These are phyloP conservation scores for Parasteatoda lunata DNA, from an alignment of 2,888 invertebrate genomes.

Conservation along the genomic window DNA sequence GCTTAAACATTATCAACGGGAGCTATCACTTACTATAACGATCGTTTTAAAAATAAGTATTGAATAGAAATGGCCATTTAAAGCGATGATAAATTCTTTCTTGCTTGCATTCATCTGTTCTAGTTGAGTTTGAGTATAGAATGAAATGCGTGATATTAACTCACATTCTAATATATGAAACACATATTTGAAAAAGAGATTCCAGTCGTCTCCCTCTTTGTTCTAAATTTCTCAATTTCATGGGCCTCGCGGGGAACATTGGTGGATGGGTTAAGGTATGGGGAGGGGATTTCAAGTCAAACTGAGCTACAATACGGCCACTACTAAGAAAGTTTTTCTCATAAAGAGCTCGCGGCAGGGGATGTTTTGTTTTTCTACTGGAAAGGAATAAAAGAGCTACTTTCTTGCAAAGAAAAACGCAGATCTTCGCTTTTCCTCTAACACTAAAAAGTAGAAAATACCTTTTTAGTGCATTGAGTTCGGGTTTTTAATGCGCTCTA, in stretches of 20 bases:
- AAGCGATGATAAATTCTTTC: constrained; percentile 24
- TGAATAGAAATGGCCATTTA: constrained; percentile 50
- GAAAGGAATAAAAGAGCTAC: constrained; percentile 9
- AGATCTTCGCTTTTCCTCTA: constrained; percentile 12
- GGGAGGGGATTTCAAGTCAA: background rate
- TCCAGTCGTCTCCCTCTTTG: constrained; percentile 15
- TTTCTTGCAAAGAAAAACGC: background rate
- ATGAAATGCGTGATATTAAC: constrained; percentile 4
- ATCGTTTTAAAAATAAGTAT: constrained; percentile 32
- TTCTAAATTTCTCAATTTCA: constrained; percentile 30
- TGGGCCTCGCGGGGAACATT: constrained; percentile 32
- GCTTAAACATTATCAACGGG: too few relatives aligned
- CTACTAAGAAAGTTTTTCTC: constrained; percentile 1
- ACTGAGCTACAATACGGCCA: background rate
- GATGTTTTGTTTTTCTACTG: constrained; percentile 1
- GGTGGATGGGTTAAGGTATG: background rate
- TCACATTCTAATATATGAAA: constrained; percentile 25
- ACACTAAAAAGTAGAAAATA: constrained; percentile 41
- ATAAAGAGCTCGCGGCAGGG: background rate
- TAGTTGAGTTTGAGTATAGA: background rate
- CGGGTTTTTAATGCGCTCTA: constrained; percentile 52
- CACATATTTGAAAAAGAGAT: constrained; percentile 27
- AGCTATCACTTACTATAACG: background rate
- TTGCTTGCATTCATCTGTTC: constrained; percentile 27
- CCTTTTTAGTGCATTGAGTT: constrained; percentile 46